Evolutionary conservation across 92 coral and sea anemone species (phyloP).

Genomic region (Phymanthus crucifer): DNA sequence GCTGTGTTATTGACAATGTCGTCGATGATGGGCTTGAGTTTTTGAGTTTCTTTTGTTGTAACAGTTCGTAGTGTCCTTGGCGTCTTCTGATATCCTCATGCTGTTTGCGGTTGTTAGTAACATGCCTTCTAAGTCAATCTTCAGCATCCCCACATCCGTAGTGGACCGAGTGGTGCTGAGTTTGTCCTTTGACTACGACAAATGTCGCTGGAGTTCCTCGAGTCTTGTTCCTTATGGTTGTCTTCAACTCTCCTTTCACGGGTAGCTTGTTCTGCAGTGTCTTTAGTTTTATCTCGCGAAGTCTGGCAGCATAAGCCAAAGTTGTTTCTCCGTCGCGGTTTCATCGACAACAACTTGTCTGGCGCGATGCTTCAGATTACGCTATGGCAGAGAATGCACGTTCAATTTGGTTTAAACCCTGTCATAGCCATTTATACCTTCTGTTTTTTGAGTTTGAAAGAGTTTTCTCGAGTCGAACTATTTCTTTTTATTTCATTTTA

Average conservation of each 20-base stretch:
- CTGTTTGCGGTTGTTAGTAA: conserved; percentile 25
- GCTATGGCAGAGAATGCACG: too few relatives aligned
- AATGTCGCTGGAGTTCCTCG: conserved; percentile 39
- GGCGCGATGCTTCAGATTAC: neutral
- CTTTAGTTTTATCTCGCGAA: conserved; percentile 32
- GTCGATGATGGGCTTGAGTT: conserved; percentile 8
- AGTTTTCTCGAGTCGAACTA: neutral
- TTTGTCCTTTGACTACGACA: conserved; percentile 47
- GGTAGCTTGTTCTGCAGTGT: conserved; percentile 34
- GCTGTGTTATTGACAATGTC: conserved; percentile 25
- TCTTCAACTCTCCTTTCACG: conserved; percentile 53
- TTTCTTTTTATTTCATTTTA: too few relatives aligned
- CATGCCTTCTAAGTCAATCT: conserved; percentile 46
- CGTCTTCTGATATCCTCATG: conserved; percentile 9
- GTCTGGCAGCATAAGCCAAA: conserved; percentile 1
- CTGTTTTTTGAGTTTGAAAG: too few relatives aligned
- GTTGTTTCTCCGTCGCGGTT: too few relatives aligned
- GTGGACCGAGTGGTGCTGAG: conserved; percentile 55
- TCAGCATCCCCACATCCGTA: conserved; percentile 50
- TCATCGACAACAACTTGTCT: too few relatives aligned
- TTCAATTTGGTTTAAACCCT: too few relatives aligned
- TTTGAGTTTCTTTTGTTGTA: conserved; percentile 9
- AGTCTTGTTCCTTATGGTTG: conserved; percentile 44
- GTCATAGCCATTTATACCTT: too few relatives aligned
- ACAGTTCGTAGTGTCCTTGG: conserved; percentile 16